A percentile compares a stretch with the other conserved stretches of the same genome.
Conservation (phyloP, 2,888 invertebrate genomes). For the Zhengitettix transpicula region DNA sequence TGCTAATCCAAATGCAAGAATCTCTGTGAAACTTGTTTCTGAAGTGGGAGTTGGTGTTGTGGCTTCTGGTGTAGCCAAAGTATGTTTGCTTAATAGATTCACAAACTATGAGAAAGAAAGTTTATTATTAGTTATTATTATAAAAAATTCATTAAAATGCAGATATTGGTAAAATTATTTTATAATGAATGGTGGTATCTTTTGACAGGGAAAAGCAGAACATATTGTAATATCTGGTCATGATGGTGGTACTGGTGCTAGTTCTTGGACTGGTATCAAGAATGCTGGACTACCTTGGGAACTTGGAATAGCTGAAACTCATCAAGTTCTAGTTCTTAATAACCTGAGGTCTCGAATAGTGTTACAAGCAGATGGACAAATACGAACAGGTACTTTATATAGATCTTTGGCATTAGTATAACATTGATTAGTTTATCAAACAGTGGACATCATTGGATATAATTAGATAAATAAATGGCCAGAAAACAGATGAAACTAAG, state of each 20-base stretch:
- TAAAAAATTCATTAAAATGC: neutral
- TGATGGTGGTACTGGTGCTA: conserved; percentile 98
- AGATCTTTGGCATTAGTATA: neutral
- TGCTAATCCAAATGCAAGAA: conserved; percentile 85
- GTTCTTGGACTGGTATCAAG: conserved; percentile 98
- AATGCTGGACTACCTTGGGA: conserved; percentile 98
- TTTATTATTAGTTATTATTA: neutral
- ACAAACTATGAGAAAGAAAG: neutral
- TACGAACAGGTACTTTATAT: conserved; percentile 50
- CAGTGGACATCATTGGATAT: no score
- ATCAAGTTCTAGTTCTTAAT: conserved; percentile 89
- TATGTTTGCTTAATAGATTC: conserved; percentile 20
- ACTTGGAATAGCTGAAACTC: conserved; percentile 93
- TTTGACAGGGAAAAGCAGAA: conserved; percentile 76
- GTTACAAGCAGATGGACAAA: conserved; percentile 91
- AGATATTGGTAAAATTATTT: neutral
- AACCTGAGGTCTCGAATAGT: conserved; percentile 84
- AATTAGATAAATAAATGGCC: no score
- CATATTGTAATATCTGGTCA: conserved; percentile 98
- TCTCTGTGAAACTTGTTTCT: conserved; percentile 95
- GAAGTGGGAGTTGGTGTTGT: conserved; percentile 98
- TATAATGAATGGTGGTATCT: conserved; percentile 5
- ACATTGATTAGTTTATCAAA: neutral
- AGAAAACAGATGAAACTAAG: neutral
- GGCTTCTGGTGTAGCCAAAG: conserved; percentile 96